phyloP scores from a whole-genome alignment of 2,888 invertebrate species.

The Nesidiocoris tenuis region DNA sequence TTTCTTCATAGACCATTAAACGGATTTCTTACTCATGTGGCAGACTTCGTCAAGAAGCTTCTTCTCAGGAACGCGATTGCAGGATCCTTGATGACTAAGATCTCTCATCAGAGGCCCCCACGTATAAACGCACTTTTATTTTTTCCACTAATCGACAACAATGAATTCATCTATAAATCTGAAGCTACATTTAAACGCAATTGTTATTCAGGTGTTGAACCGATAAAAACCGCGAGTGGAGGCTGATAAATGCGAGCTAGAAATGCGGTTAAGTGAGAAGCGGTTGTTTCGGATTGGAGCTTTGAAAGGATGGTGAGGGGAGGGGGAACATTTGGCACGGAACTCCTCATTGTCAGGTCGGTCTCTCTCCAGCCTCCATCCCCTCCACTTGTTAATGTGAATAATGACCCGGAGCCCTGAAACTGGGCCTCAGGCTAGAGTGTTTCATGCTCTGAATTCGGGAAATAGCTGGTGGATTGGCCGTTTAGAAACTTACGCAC shows the following conservation, averaged over 20 bases:
- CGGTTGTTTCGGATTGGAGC: background rate
- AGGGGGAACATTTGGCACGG: background rate
- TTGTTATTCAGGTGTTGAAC: background rate
- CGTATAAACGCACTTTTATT: too few species aligned
- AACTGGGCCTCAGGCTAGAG: background rate
- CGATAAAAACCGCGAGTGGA: background rate
- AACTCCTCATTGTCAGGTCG: background rate
- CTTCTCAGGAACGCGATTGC: too few species aligned
- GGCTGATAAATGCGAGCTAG: background rate
- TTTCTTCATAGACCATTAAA: too few species aligned
- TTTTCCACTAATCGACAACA: too few species aligned
- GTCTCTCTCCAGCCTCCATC: background rate
- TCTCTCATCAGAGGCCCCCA: too few species aligned
- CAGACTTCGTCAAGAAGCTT: too few species aligned
- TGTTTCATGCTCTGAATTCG: background rate
- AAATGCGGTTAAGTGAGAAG: background rate
- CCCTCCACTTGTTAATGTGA: slow-evolving; percentile 20
- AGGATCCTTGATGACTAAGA: too few species aligned
- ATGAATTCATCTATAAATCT: too few species aligned
- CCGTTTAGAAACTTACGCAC: too few species aligned
- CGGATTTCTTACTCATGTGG: too few species aligned
- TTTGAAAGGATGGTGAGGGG: background rate
- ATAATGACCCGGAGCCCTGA: slow-evolving; percentile 19
- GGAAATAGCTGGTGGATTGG: too few species aligned
- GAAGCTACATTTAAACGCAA: too few species aligned